phyloP scores from a whole-genome alignment of 2,113 vertebrate species.

The Chamaea fasciata region DNA sequence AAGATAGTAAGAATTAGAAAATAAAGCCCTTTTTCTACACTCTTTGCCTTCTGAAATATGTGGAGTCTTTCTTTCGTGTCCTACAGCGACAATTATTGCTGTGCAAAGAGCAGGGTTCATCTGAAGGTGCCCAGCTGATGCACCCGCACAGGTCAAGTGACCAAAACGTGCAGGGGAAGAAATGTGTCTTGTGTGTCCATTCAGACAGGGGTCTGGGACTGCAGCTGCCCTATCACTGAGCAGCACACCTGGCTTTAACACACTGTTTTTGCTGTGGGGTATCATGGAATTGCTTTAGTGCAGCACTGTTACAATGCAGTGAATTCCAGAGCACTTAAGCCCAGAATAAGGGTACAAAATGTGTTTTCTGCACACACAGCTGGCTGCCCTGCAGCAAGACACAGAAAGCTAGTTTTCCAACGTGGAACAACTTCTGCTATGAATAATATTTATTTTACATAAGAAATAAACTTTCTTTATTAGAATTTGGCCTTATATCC shows the following conservation, averaged over 20 bases:
- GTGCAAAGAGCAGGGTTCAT: neutral
- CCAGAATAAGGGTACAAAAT: neutral
- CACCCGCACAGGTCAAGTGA: fast-evolving
- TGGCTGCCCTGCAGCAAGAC: neutral
- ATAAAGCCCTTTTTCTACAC: no score
- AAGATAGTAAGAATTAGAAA: no score
- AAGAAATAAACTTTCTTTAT: neutral
- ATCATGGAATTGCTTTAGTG: neutral
- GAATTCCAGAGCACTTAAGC: neutral
- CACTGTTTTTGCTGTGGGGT: neutral
- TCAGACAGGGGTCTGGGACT: neutral
- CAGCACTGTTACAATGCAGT: neutral
- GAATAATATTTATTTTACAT: neutral
- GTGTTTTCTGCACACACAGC: neutral
- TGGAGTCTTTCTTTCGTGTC: no score
- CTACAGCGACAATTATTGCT: no score
- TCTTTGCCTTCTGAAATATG: no score
- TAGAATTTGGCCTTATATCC: neutral
- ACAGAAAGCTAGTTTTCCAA: neutral
- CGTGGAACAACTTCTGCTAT: neutral
- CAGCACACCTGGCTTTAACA: neutral
- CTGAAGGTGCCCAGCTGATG: neutral
- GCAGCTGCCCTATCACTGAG: neutral
- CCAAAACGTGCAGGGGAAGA: neutral
- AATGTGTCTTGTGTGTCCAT: neutral